Evolutionary conservation across 2,113 vertebrate species (phyloP).

Genomic region (Peucedramus taeniatus): DNA sequence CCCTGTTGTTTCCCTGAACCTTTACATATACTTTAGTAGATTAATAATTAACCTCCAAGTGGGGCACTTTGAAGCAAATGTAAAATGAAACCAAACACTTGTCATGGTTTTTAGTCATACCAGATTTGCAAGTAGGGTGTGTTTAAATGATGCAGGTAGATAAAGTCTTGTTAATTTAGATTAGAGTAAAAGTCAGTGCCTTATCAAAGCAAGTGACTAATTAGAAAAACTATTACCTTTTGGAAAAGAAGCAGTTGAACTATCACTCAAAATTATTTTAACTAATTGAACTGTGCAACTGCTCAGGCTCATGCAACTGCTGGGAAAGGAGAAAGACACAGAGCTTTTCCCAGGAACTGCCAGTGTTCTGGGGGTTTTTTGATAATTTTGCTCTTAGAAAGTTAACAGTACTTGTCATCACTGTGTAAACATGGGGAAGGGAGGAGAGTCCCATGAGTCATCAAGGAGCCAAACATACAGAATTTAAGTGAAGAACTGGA

Average conservation of each 20-base stretch:
- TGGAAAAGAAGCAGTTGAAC: slow-evolving; percentile 45
- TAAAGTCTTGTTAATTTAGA: slow-evolving; percentile 69
- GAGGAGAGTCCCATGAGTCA: slow-evolving; percentile 50
- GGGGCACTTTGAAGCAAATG: slow-evolving; percentile 55
- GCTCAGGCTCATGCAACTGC: background rate
- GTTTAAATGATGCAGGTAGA: slow-evolving; percentile 57
- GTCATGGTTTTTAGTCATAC: slow-evolving; percentile 67
- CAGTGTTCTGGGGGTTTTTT: background rate
- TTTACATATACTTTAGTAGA: slow-evolving; percentile 23
- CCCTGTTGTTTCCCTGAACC: slow-evolving; percentile 30
- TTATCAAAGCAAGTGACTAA: slow-evolving; percentile 64
- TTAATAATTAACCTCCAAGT: slow-evolving; percentile 62
- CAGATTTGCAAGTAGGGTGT: slow-evolving; percentile 64
- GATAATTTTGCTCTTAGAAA: slow-evolving; percentile 24
- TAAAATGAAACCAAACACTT: slow-evolving; percentile 66
- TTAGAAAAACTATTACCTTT: slow-evolving; percentile 62
- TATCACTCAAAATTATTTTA: slow-evolving; percentile 45
- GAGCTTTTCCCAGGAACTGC: background rate
- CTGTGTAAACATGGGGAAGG: slow-evolving; percentile 21
- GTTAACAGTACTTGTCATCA: slow-evolving; percentile 33
- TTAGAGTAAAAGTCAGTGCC: slow-evolving; percentile 52
- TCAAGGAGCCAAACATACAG: background rate
- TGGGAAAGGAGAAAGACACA: background rate
- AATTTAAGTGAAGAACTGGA: background rate
- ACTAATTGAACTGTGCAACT: slow-evolving; percentile 25